phyloP scores from a whole-genome alignment of 2,888 invertebrate species.

The Holacanthella duospinosa region DNA sequence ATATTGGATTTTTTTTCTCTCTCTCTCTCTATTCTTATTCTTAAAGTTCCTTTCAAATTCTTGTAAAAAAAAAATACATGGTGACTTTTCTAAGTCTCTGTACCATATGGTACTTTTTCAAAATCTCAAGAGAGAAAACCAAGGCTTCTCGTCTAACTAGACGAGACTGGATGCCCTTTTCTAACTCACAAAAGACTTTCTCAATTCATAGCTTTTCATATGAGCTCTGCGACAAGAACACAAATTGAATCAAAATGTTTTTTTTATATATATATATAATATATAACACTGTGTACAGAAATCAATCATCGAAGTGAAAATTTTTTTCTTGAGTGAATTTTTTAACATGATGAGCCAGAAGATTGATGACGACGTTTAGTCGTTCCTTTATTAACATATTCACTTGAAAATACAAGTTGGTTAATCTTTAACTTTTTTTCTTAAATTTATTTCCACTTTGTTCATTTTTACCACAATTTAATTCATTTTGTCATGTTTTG shows the following conservation, averaged over 20 bases:
- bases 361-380: no score
- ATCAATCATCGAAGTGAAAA: not conserved
- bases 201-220: not conserved
- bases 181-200: not conserved
- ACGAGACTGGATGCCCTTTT: not conserved
- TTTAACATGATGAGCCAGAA: constrained; percentile 2
- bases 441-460: no score
- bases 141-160: no score
- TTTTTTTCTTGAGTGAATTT: not conserved
- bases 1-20: not conserved
- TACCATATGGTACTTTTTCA: not conserved
- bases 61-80: not conserved
- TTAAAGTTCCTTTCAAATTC: not conserved
- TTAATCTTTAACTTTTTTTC: no score
- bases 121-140: not conserved
- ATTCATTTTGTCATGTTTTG: no score
- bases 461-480: no score
- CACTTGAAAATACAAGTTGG: no score
- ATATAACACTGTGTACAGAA: no score
- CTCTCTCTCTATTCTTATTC: not conserved
- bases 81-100: not conserved
- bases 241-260: not conserved
- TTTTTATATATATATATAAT: not conserved
- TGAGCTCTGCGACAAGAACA: not conserved
- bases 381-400: no score